Percentiles rank a stretch among this genome's conserved stretches.
These are phyloP conservation scores for Platichthys flesus DNA, from an alignment of 2,113 vertebrate genomes.

Conservation along the genomic window DNA sequence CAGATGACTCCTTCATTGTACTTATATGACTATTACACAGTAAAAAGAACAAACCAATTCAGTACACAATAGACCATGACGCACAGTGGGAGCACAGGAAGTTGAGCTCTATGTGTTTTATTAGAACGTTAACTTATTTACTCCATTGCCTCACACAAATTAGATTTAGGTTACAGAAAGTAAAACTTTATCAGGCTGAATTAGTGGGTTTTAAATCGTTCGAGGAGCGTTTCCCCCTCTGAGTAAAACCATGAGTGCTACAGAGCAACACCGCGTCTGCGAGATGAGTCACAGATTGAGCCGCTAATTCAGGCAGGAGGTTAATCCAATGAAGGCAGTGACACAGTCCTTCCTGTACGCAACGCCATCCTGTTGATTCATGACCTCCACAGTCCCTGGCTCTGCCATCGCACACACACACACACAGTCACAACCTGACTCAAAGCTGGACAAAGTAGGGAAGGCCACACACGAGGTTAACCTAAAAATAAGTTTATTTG, in stretches of 20 bases:
- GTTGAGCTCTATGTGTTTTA: neutral
- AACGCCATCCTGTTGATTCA: constrained; percentile 48
- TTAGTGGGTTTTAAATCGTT: neutral
- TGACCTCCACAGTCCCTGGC: constrained; percentile 8
- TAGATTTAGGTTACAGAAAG: neutral
- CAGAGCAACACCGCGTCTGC: constrained; percentile 6
- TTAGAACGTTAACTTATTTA: neutral
- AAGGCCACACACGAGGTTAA: too few relatives aligned
- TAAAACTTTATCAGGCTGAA: neutral
- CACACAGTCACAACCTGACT: neutral
- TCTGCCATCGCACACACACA: constrained; percentile 6
- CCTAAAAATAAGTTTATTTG: too few relatives aligned
- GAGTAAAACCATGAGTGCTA: neutral
- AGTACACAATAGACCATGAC: neutral
- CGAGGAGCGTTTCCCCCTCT: neutral
- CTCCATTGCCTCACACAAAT: neutral
- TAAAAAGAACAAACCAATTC: constrained; percentile 11
- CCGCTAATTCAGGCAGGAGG: constrained; percentile 15
- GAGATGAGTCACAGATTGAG: constrained; percentile 50
- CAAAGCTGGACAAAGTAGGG: too few relatives aligned
- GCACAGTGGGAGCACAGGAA: neutral
- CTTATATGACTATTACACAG: neutral
- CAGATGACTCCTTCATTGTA: constrained; percentile 8
- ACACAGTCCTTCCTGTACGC: constrained; percentile 47
- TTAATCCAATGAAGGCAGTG: constrained; percentile 45